These are phyloP conservation scores for Marronus borbonicus DNA, from an alignment of 2,888 invertebrate species.

Conservation along the genomic window DNA sequence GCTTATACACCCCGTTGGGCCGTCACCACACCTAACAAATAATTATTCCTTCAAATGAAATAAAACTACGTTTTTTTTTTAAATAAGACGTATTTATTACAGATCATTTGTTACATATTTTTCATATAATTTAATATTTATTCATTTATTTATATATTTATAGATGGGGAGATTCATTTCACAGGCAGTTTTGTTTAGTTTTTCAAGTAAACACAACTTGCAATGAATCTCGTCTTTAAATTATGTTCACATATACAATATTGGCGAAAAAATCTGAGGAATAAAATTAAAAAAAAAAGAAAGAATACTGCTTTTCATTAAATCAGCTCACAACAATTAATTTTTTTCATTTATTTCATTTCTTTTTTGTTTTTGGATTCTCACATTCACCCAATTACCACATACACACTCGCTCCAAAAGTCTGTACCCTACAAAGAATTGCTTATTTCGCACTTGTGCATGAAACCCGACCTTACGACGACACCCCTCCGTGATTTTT, in stretches of 20 bases:
- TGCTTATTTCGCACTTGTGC: conserved; percentile 67
- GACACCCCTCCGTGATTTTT: conserved; percentile 18
- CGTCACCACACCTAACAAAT: too few relatives aligned
- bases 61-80: neutral
- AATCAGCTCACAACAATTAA: conserved; percentile 67
- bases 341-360: conserved; percentile 50
- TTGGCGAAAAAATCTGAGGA: conserved; percentile 65
- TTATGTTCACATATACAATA: conserved; percentile 67
- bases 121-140: conserved; percentile 68
- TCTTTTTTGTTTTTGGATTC: conserved; percentile 57
- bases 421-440: conserved; percentile 65
- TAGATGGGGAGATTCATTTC: conserved; percentile 68
- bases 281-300: conserved; percentile 63
- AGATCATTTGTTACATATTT: conserved; percentile 68
- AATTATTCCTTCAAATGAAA: neutral
- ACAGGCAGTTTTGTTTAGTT: conserved; percentile 62
- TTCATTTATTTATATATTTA: conserved; percentile 69
- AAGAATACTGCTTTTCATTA: conserved; percentile 65
- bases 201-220: conserved; percentile 59
- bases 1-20: too few relatives aligned
- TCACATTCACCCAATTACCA: conserved; percentile 55
- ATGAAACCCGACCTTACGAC: conserved; percentile 51
- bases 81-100: conserved; percentile 69
- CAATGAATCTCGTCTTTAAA: conserved; percentile 61
- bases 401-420: conserved; percentile 57